Conservation (phyloP, 1,140 invertebrate genomes). For the Hypothenemus hampei region DNA sequence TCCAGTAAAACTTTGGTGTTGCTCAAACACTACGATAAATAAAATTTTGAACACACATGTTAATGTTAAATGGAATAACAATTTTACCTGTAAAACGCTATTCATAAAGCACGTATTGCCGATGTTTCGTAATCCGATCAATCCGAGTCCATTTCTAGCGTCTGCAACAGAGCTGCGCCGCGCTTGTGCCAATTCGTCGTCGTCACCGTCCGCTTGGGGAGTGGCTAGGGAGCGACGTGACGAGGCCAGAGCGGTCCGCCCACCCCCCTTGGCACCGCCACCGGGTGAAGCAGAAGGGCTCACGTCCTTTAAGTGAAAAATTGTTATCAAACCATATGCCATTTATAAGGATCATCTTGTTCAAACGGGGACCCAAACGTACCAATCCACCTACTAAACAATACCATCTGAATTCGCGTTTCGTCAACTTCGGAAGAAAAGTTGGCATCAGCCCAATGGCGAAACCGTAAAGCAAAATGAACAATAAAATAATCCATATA, state of each 20-base stretch:
- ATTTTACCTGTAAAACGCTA: slow-evolving; percentile 75
- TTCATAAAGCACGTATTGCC: slow-evolving; percentile 98
- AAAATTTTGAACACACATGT: not conserved
- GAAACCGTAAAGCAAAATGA: slow-evolving; percentile 27
- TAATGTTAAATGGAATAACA: not conserved
- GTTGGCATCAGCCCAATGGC: slow-evolving; percentile 14
- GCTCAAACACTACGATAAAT: slow-evolving; percentile 64
- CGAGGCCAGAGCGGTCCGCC: slow-evolving; percentile 17
- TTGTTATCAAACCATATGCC: slow-evolving; percentile 3
- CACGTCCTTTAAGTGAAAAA: slow-evolving; percentile 20
- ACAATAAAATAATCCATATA: slow-evolving; percentile 19
- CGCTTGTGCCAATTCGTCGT: slow-evolving; percentile 20
- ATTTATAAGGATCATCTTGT: not conserved
- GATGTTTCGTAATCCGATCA: slow-evolving; percentile 86
- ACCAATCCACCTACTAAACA: slow-evolving; percentile 6
- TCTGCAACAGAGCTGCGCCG: slow-evolving; percentile 15
- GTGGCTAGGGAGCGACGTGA: slow-evolving; percentile 25
- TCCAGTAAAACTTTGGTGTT: slow-evolving; percentile 78
- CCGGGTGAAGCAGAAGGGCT: slow-evolving; percentile 19
- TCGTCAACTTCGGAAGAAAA: slow-evolving; percentile 4
- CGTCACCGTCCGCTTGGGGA: slow-evolving; percentile 30
- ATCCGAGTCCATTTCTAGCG: slow-evolving; percentile 48
- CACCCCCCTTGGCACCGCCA: slow-evolving; percentile 9
- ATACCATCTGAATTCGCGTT: slow-evolving; percentile 1
- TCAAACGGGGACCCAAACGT: slow-evolving; percentile 4